Conservation (phyloP, 1,140 invertebrate genomes). For the Ceratoteleas bidentatus region DNA sequence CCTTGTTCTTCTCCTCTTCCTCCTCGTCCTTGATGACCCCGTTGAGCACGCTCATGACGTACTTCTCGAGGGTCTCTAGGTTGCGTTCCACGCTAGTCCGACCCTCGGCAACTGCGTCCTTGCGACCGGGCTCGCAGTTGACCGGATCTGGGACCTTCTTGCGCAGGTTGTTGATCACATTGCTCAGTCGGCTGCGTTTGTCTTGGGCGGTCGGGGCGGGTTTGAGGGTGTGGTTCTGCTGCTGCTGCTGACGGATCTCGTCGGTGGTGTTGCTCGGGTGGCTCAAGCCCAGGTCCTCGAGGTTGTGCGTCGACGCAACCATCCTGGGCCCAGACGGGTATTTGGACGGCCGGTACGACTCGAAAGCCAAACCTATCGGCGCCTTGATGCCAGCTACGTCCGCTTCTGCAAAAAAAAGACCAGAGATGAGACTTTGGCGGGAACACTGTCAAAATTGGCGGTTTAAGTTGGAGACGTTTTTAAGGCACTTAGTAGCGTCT, state of each 20-base stretch:
- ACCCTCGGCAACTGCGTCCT: slow-evolving; percentile 60
- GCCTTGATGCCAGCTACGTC: slow-evolving; percentile 73
- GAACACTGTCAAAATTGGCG: too few relatives aligned
- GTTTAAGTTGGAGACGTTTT: too few relatives aligned
- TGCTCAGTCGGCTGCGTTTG: slow-evolving; percentile 77
- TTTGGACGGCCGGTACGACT: slow-evolving; percentile 58
- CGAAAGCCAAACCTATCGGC: slow-evolving; percentile 57
- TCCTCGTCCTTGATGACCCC: slow-evolving; percentile 77
- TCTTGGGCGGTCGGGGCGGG: slow-evolving; percentile 74
- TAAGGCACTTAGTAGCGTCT: too few relatives aligned
- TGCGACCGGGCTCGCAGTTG: slow-evolving; percentile 42
- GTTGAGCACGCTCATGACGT: slow-evolving; percentile 80
- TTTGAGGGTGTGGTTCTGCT: slow-evolving; percentile 64
- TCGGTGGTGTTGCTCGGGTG: slow-evolving; percentile 69
- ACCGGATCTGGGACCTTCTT: slow-evolving; percentile 75
- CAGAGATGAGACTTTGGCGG: too few relatives aligned
- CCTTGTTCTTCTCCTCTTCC: slow-evolving; percentile 53
- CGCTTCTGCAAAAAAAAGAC: slow-evolving; percentile 75
- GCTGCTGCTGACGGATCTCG: slow-evolving; percentile 68
- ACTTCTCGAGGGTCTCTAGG: slow-evolving; percentile 76
- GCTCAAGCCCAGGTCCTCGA: slow-evolving; percentile 72
- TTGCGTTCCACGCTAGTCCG: slow-evolving; percentile 74
- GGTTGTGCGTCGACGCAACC: slow-evolving; percentile 77
- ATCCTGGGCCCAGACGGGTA: slow-evolving; percentile 69
- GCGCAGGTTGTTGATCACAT: slow-evolving; percentile 78